phyloP scores from a whole-genome alignment of 2,113 vertebrate genomes.

The Petaurus breviceps region DNA sequence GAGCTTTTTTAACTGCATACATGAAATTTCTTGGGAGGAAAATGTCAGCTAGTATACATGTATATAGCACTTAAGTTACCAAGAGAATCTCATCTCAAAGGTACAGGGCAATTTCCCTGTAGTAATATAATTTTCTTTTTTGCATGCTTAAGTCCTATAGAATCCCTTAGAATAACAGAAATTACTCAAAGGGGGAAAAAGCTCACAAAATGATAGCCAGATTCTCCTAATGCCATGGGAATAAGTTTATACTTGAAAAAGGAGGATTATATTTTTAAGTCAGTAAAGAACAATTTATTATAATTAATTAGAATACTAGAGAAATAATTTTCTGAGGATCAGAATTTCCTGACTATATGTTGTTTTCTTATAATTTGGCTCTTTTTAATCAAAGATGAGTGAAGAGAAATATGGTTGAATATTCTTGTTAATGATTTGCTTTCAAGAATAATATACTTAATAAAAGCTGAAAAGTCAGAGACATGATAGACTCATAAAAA shows the following conservation, averaged over 20 bases:
- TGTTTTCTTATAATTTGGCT: neutral
- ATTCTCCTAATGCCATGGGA: conserved; percentile 63
- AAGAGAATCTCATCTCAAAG: conserved; percentile 72
- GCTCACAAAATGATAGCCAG: conserved; percentile 70
- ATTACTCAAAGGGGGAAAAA: conserved; percentile 63
- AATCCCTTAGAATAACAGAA: conserved; percentile 76
- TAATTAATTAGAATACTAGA: neutral
- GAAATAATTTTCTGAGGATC: neutral
- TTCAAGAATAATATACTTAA: neutral
- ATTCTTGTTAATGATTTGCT: neutral
- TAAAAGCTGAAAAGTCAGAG: neutral
- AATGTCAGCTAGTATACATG: conserved; percentile 71
- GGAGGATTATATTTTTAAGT: conserved; percentile 53
- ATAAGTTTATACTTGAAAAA: conserved; percentile 55
- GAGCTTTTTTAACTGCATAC: conserved; percentile 77
- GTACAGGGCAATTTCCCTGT: conserved; percentile 68
- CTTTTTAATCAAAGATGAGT: neutral
- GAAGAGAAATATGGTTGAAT: neutral
- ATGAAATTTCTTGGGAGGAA: conserved; percentile 80
- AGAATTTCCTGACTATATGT: neutral
- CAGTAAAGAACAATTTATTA: conserved; percentile 32
- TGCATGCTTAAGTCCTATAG: conserved; percentile 70
- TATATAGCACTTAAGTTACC: conserved; percentile 74
- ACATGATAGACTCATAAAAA: neutral
- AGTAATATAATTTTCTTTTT: conserved; percentile 77